phyloP scores from a whole-genome alignment of 2,888 invertebrate species.

The Scaptomyza caliginosa region DNA sequence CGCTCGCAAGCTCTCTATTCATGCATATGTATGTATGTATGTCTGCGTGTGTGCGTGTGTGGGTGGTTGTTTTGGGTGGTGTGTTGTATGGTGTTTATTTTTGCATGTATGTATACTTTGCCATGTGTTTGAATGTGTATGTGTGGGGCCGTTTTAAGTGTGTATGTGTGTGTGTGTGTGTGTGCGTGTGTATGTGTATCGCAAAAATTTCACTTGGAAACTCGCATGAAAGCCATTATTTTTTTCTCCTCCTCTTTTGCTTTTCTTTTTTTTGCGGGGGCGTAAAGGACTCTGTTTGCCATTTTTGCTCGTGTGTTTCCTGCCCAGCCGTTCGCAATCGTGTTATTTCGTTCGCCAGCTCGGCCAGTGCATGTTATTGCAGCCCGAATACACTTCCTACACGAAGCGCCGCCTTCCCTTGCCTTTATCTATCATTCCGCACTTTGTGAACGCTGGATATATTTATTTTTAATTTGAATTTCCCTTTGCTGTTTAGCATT shows the following conservation, averaged over 20 bases:
- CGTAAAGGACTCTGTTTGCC: conserved; percentile 55
- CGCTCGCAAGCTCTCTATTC: conserved; percentile 14
- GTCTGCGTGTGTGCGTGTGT: conserved; percentile 31
- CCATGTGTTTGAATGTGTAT: conserved; percentile 41
- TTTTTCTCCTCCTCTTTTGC: conserved; percentile 23
- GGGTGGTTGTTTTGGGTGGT: conserved; percentile 46
- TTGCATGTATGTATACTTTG: conserved; percentile 46
- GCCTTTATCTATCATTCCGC: not conserved
- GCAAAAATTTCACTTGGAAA: conserved; percentile 76
- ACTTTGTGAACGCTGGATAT: conserved; percentile 36
- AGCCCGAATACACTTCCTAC: not conserved
- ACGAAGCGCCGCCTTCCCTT: not conserved
- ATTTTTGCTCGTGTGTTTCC: conserved; percentile 66
- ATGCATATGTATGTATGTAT: conserved; percentile 40
- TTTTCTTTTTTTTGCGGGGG: conserved; percentile 38
- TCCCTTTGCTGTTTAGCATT: conserved; percentile 70
- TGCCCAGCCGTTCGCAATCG: conserved; percentile 53
- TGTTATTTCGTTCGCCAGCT: conserved; percentile 26
- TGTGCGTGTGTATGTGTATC: conserved; percentile 56
- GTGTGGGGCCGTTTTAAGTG: conserved; percentile 37
- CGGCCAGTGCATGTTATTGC: conserved; percentile 46
- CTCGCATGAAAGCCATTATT: conserved; percentile 59
- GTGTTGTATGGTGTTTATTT: conserved; percentile 50
- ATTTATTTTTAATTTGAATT: conserved; percentile 74
- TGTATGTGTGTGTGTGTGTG: conserved; percentile 48